Evolutionary conservation across 2,797 vertebrate genomes (phyloP).

Genomic region (Peromyscus nudipes): DNA sequence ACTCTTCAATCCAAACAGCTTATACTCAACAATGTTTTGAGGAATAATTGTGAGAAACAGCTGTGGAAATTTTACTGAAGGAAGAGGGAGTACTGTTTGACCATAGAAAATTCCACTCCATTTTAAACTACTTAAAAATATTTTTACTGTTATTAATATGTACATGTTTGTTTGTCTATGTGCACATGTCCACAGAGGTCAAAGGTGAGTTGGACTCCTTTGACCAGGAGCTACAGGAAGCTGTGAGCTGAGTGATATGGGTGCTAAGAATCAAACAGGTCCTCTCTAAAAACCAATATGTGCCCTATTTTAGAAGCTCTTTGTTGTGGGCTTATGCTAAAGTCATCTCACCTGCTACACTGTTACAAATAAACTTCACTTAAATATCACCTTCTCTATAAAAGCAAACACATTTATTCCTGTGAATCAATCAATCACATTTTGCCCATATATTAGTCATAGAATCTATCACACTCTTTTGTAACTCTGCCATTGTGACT

Average conservation of each 20-base stretch:
- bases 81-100: neutral
- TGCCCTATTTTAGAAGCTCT: neutral
- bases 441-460: slow-evolving; percentile 4
- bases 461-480: neutral
- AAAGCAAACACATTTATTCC: neutral
- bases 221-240: neutral
- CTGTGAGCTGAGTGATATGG: neutral
- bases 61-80: slow-evolving; percentile 20
- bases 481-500: neutral
- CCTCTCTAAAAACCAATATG: neutral
- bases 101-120: neutral
- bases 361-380: slow-evolving; percentile 4
- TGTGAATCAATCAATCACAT: neutral
- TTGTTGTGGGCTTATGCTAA: neutral
- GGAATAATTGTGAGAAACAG: neutral
- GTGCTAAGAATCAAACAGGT: neutral
- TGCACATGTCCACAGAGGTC: neutral
- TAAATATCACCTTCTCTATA: slow-evolving; percentile 39
- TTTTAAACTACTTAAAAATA: slow-evolving; percentile 42
- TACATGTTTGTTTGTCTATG: neutral
- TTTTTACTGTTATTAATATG: neutral
- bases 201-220: neutral
- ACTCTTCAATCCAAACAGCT: neutral
- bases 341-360: neutral
- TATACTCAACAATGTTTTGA: neutral